Percentiles rank a stretch among this genome's conserved stretches.
These are phyloP conservation scores for Neoarius graeffei DNA, from an alignment of 2,113 vertebrate genomes.

Conservation along the genomic window DNA sequence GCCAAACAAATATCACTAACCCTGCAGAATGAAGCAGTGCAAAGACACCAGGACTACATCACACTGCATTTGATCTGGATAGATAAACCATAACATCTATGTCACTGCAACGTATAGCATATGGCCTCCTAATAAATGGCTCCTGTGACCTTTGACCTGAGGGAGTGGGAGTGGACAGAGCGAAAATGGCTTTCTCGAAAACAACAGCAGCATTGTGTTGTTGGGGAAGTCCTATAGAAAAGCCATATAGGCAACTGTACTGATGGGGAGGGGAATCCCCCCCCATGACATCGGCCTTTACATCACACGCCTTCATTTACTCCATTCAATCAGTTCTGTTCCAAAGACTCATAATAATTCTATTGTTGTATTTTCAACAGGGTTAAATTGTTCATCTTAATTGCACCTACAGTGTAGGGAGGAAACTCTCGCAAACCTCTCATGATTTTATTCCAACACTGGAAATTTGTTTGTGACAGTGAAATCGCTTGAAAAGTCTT, in stretches of 20 bases:
- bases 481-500: too few species aligned
- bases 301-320: neutral
- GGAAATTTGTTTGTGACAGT: too few species aligned
- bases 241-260: neutral
- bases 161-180: neutral
- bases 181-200: neutral
- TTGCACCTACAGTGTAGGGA: neutral
- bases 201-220: constrained; percentile 14
- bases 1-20: neutral
- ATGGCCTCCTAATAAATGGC: neutral
- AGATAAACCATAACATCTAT: neutral
- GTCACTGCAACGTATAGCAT: neutral
- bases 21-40: neutral
- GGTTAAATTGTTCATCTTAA: neutral
- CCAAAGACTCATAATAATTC: neutral
- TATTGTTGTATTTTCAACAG: neutral
- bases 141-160: constrained; percentile 14
- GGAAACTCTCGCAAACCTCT: neutral
- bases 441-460: too few species aligned
- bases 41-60: neutral
- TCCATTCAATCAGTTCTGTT: neutral
- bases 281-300: neutral
- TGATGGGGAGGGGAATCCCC: constrained; percentile 10
- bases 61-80: neutral
- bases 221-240: neutral